phyloP scores from a whole-genome alignment of 1,140 invertebrate species.

The Cylas formicarius region DNA sequence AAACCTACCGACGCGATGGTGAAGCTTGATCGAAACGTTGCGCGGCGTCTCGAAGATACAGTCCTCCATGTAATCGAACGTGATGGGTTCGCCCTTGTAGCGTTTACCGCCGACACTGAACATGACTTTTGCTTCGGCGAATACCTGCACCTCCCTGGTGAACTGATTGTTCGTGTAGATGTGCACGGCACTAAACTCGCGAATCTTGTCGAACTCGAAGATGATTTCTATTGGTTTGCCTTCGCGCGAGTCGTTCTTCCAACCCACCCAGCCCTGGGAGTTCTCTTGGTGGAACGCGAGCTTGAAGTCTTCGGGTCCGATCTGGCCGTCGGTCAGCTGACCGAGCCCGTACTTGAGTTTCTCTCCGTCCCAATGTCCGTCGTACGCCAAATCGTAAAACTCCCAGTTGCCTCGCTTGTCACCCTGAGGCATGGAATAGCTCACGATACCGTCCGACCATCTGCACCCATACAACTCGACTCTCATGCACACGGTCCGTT shows the following conservation, averaged over 20 bases:
- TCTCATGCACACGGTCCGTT: slow-evolving; percentile 69
- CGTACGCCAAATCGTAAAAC: slow-evolving; percentile 73
- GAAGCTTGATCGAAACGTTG: slow-evolving; percentile 76
- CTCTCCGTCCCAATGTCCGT: slow-evolving; percentile 52
- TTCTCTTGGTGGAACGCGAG: slow-evolving; percentile 55
- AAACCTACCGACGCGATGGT: slow-evolving; percentile 74
- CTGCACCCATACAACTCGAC: slow-evolving; percentile 69
- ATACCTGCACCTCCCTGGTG: slow-evolving; percentile 73
- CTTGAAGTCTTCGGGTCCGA: slow-evolving; percentile 63
- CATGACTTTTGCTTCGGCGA: slow-evolving; percentile 67
- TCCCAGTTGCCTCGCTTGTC: slow-evolving; percentile 62
- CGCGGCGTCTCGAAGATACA: slow-evolving; percentile 73
- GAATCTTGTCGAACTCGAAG: slow-evolving; percentile 81
- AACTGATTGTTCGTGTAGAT: slow-evolving; percentile 80
- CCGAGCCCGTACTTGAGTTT: slow-evolving; percentile 69
- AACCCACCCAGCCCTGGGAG: slow-evolving; percentile 82
- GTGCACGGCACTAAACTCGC: slow-evolving; percentile 80
- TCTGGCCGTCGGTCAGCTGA: slow-evolving; percentile 66
- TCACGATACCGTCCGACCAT: slow-evolving; percentile 66
- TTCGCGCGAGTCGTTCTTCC: slow-evolving; percentile 73
- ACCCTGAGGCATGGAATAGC: slow-evolving; percentile 77
- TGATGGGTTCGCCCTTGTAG: slow-evolving; percentile 67
- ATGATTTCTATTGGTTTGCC: slow-evolving; percentile 62
- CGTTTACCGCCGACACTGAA: slow-evolving; percentile 77
- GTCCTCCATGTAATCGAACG: slow-evolving; percentile 69